Percentiles rank a stretch among this genome's conserved stretches.
Conservation (phyloP, 2,113 vertebrate genomes). For the Potamarius usumacintae region DNA sequence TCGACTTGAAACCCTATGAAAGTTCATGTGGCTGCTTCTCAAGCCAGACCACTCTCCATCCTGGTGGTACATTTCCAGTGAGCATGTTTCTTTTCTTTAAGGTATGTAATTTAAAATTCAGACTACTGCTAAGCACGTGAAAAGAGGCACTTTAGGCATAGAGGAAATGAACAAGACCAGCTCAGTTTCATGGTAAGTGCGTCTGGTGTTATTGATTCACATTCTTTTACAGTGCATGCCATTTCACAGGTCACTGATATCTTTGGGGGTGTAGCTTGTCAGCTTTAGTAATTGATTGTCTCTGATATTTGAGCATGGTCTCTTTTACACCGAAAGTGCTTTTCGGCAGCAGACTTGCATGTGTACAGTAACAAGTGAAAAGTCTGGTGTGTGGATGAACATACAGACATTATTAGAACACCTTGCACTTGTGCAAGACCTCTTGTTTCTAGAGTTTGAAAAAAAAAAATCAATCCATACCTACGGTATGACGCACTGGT, state of each 20-base stretch:
- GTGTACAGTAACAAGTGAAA: constrained; percentile 52
- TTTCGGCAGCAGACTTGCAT: constrained; percentile 68
- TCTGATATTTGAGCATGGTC: constrained; percentile 78
- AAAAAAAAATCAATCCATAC: background rate
- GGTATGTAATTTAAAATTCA: constrained; percentile 16
- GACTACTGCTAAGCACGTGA: constrained; percentile 36
- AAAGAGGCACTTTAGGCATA: constrained; percentile 61
- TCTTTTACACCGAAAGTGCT: constrained; percentile 67
- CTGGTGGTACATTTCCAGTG: constrained; percentile 2
- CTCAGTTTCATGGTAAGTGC: constrained; percentile 84
- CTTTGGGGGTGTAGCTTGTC: constrained; percentile 86
- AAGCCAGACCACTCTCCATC: background rate
- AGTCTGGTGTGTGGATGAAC: background rate
- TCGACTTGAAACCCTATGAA: constrained; percentile 1
- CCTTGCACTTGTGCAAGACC: background rate
- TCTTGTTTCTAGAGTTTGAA: background rate
- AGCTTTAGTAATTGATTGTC: constrained; percentile 85
- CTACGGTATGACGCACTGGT: too few relatives aligned
- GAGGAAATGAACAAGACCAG: constrained; percentile 66
- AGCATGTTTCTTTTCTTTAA: constrained; percentile 15
- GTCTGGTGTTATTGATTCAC: constrained; percentile 75
- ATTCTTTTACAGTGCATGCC: constrained; percentile 81
- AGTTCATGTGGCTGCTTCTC: background rate
- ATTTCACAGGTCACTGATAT: constrained; percentile 88
- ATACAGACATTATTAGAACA: background rate